Conservation (phyloP, 2,888 invertebrate genomes). For the Drosophila cracens region DNA sequence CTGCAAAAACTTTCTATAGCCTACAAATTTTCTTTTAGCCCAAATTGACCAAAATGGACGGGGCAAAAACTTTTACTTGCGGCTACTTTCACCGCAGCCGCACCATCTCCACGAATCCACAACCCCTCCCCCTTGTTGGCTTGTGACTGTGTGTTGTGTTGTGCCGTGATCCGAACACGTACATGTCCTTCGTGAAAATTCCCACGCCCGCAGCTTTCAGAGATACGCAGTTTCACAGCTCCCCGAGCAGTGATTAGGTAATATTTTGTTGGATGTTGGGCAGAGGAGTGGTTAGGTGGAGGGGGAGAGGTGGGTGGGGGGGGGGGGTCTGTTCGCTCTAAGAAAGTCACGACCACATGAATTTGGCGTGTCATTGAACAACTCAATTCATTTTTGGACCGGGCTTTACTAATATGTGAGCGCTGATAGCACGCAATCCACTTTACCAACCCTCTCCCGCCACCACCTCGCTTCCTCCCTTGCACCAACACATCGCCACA, state of each 20-base stretch:
- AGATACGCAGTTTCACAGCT: conserved; percentile 17
- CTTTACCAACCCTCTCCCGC: background rate
- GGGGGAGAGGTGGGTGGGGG: background rate
- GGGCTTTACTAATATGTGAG: conserved; percentile 30
- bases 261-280: conserved; percentile 45
- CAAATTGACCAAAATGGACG: conserved; percentile 72
- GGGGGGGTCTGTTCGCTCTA: conserved; percentile 1
- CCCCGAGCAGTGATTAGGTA: conserved; percentile 76
- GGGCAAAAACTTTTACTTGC: conserved; percentile 71
- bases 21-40: conserved; percentile 78
- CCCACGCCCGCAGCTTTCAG: conserved; percentile 38
- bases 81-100: conserved; percentile 65
- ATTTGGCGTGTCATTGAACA: conserved; percentile 73
- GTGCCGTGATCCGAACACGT: conserved; percentile 45
- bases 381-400: conserved; percentile 54
- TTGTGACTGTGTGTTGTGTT: background rate
- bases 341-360: conserved; percentile 46
- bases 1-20: conserved; percentile 68
- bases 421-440: conserved; percentile 31
- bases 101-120: conserved; percentile 1
- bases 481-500: background rate
- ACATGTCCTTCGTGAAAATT: conserved; percentile 43
- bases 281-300: background rate
- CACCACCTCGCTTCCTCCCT: background rate
- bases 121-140: background rate